These are phyloP conservation scores for Sphinx pinastri DNA, from an alignment of 2,888 invertebrate genomes.

Conservation along the genomic window DNA sequence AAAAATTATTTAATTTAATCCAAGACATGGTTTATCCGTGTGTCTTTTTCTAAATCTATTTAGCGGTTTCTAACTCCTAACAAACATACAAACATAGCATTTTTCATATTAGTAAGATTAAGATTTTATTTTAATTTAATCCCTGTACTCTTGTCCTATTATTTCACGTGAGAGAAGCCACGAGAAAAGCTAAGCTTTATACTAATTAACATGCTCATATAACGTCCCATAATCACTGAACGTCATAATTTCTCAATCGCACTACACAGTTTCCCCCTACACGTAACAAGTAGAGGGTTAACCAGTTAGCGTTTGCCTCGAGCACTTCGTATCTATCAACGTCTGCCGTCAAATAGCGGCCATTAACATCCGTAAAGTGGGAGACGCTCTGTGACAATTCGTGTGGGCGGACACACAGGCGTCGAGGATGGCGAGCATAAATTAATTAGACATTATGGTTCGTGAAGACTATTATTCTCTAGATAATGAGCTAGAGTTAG, in stretches of 20 bases:
- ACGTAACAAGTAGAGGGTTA: conserved; percentile 51
- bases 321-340: conserved; percentile 71
- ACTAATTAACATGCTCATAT: neutral
- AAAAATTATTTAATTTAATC: too few relatives aligned
- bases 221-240: neutral
- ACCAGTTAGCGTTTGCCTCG: conserved; percentile 60
- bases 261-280: conserved; percentile 20
- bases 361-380: conserved; percentile 69
- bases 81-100: too few relatives aligned
- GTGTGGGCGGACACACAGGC: conserved; percentile 39
- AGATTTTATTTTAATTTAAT: too few relatives aligned
- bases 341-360: conserved; percentile 76
- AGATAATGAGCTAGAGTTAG: neutral
- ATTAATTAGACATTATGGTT: neutral
- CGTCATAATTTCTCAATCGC: neutral
- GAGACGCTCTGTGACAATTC: conserved; percentile 66
- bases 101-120: too few relatives aligned
- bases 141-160: too few relatives aligned
- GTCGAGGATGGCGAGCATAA: conserved; percentile 24
- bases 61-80: too few relatives aligned
- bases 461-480: neutral
- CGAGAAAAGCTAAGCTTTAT: too few relatives aligned
- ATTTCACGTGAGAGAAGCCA: too few relatives aligned
- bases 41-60: too few relatives aligned
- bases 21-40: too few relatives aligned